A percentile compares a stretch with the other conserved stretches of the same genome.
Conservation (phyloP, 2,113 vertebrate species). For the Caranx ignobilis region DNA sequence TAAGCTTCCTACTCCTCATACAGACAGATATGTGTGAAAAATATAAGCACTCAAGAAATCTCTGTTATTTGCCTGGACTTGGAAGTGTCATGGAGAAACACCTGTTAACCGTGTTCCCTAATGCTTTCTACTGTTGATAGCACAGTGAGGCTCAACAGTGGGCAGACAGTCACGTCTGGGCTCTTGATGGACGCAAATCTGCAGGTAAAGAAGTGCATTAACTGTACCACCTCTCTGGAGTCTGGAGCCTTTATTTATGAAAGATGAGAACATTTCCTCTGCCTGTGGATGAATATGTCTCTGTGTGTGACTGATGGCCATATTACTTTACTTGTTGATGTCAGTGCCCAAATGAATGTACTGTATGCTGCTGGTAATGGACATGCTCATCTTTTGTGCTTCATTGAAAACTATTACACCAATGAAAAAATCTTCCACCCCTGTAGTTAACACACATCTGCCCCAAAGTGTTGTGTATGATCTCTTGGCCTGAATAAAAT, state of each 20-base stretch:
- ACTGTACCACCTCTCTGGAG: neutral
- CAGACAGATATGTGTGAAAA: neutral
- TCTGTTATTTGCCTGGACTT: neutral
- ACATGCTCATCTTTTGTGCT: neutral
- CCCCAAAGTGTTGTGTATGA: neutral
- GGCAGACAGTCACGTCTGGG: neutral
- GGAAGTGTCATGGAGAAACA: neutral
- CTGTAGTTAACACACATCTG: neutral
- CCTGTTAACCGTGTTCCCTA: neutral
- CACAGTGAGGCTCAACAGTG: neutral
- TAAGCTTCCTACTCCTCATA: constrained; percentile 5
- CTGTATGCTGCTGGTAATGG: neutral
- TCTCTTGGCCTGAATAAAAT: neutral
- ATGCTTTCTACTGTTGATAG: neutral
- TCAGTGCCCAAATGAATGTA: neutral
- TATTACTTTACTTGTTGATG: too few species aligned
- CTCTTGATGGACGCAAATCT: neutral
- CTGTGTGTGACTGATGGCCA: neutral
- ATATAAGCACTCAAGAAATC: constrained; percentile 3
- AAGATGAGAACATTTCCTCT: neutral
- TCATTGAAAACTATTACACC: neutral
- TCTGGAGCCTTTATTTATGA: neutral
- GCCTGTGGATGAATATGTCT: neutral
- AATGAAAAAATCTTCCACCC: neutral
- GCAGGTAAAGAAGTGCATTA: constrained; percentile 5